Conservation (phyloP, 1,140 invertebrate genomes). For the Anthonomus grandis region DNA sequence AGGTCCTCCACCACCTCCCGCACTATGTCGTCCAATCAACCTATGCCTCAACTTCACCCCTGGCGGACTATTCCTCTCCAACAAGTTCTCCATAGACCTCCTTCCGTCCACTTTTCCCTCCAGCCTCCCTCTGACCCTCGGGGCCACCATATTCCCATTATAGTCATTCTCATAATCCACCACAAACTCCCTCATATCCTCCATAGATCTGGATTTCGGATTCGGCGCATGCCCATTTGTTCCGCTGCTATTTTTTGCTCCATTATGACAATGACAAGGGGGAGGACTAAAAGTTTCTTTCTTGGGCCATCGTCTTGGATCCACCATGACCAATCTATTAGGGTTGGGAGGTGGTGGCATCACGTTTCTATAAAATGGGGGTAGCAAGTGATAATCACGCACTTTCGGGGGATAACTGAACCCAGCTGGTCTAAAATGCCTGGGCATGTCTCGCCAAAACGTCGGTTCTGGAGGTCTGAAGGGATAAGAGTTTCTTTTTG, state of each 20-base stretch:
- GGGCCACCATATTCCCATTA: slow-evolving; percentile 55
- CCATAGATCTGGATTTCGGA: slow-evolving; percentile 59
- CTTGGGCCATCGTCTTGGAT: slow-evolving; percentile 38
- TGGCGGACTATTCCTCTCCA: slow-evolving; percentile 39
- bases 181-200: slow-evolving; percentile 65
- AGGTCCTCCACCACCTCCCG: background rate
- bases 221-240: background rate
- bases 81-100: slow-evolving; percentile 67
- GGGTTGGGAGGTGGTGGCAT: slow-evolving; percentile 57
- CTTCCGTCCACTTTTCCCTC: slow-evolving; percentile 52
- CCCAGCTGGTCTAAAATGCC: slow-evolving; percentile 46
- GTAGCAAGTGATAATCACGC: slow-evolving; percentile 64
- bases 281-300: slow-evolving; percentile 20
- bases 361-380: slow-evolving; percentile 63
- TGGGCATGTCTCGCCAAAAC: slow-evolving; percentile 51
- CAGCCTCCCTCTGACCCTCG: slow-evolving; percentile 46
- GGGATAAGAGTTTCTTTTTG: slow-evolving; percentile 50
- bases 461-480: slow-evolving; percentile 57
- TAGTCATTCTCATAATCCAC: slow-evolving; percentile 61
- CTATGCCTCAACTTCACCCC: background rate
- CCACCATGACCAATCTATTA: slow-evolving; percentile 51
- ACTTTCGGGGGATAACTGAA: slow-evolving; percentile 55
- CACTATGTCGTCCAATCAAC: background rate
- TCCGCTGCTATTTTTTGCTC: slow-evolving; percentile 25
- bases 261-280: slow-evolving; percentile 54